Conservation (phyloP, 2,113 vertebrate genomes). For the Eptesicus fuscus region DNA sequence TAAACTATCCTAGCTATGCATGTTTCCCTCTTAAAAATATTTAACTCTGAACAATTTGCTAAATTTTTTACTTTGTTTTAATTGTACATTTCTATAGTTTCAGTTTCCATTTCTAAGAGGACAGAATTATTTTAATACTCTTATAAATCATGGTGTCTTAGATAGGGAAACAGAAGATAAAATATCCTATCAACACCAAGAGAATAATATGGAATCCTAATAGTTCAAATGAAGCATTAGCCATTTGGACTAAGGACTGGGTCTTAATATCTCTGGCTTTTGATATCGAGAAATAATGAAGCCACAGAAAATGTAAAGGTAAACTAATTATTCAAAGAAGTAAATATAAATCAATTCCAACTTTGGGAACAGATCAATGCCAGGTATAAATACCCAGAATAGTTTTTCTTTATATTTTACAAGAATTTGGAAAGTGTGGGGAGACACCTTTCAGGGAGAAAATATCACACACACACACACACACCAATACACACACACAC, state of each 20-base stretch:
- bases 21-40: neutral
- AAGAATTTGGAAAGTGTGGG: neutral
- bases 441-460: neutral
- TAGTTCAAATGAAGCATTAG: neutral
- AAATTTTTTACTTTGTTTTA: constrained; percentile 10
- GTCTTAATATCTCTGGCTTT: neutral
- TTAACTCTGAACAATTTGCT: neutral
- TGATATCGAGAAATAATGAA: constrained; percentile 52
- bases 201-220: neutral
- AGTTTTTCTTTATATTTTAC: neutral
- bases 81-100: neutral
- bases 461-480: neutral
- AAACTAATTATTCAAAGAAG: neutral
- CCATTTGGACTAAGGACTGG: neutral
- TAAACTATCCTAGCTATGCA: neutral
- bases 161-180: neutral
- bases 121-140: neutral
- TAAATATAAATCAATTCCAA: constrained; percentile 21
- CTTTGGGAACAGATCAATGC: constrained; percentile 23
- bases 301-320: neutral
- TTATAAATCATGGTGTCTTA: neutral
- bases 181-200: neutral
- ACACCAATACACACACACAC: no score
- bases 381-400: neutral
- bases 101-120: neutral